Percentiles rank a stretch among this genome's conserved stretches.
phyloP scores from a whole-genome alignment of 2,797 vertebrate genomes.

The Hozukius guyotensis region DNA sequence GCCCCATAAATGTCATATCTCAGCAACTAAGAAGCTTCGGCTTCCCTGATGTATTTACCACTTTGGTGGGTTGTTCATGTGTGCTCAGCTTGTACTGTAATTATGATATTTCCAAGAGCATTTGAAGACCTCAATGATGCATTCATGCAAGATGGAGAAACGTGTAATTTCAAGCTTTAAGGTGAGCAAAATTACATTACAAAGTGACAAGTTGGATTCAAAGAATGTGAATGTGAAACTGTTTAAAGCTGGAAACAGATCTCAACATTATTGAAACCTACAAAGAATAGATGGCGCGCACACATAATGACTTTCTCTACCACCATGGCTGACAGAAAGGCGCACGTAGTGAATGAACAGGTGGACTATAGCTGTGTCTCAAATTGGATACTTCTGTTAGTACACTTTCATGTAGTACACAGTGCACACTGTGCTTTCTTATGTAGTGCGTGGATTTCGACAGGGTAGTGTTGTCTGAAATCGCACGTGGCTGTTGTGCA shows the following conservation, averaged over 20 bases:
- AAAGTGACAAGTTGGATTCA: not conserved
- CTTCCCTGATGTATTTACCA: not conserved
- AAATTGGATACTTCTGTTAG: too few species aligned
- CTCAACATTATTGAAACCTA: not conserved
- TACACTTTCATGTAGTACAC: too few species aligned
- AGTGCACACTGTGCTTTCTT: too few species aligned
- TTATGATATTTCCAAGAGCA: constrained; percentile 24
- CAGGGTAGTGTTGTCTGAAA: too few species aligned
- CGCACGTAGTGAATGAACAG: not conserved
- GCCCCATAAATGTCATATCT: constrained; percentile 2
- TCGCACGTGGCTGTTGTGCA: too few species aligned
- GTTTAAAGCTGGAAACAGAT: not conserved
- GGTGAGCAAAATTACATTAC: not conserved
- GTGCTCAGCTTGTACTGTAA: constrained; percentile 8
- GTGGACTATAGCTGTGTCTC: too few species aligned
- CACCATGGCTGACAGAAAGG: not conserved
- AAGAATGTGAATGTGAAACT: not conserved
- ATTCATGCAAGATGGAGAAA: constrained; percentile 3
- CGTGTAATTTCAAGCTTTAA: constrained; percentile 7
- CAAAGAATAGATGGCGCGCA: not conserved
- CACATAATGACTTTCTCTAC: not conserved
- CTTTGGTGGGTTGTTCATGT: constrained; percentile 2
- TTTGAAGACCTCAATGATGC: not conserved
- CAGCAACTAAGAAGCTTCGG: not conserved
- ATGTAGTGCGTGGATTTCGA: too few species aligned